Conservation (phyloP, 2,797 vertebrate species). For the Pangasius mekongensis region DNA sequence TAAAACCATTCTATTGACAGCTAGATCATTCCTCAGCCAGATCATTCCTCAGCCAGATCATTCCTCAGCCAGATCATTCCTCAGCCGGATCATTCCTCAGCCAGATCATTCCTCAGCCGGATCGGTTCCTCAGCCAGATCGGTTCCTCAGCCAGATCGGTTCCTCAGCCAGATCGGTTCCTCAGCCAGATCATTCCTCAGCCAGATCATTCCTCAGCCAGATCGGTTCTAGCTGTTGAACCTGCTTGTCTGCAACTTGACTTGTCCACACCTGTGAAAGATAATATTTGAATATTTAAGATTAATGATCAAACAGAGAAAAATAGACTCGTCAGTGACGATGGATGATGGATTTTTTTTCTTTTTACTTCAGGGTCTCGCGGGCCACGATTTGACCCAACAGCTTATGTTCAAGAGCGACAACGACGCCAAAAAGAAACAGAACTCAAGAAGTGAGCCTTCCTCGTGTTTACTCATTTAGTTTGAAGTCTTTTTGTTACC, state of each 20-base stretch:
- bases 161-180: no score
- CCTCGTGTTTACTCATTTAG: constrained; percentile 3
- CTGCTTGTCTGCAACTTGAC: not conserved
- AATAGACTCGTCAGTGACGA: not conserved
- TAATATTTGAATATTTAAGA: not conserved
- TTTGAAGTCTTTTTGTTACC: not conserved
- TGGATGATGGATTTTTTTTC: not conserved
- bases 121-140: no score
- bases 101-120: no score
- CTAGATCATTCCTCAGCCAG: no score
- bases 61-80: no score
- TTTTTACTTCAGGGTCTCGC: constrained; percentile 68
- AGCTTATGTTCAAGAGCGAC: constrained; percentile 84
- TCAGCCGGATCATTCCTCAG: no score
- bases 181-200: not conserved
- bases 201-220: not conserved
- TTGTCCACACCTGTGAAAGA: not conserved
- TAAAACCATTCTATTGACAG: no score
- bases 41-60: not conserved
- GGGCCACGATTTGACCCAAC: constrained; percentile 87
- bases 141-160: no score
- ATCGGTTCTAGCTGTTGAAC: not conserved
- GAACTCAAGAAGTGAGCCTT: constrained; percentile 81
- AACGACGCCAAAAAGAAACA: constrained; percentile 80
- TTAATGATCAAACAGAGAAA: not conserved